A percentile compares a stretch with the other conserved stretches of the same genome.
phyloP scores from a whole-genome alignment of 2,888 invertebrate genomes.

The Andrena fulva region DNA sequence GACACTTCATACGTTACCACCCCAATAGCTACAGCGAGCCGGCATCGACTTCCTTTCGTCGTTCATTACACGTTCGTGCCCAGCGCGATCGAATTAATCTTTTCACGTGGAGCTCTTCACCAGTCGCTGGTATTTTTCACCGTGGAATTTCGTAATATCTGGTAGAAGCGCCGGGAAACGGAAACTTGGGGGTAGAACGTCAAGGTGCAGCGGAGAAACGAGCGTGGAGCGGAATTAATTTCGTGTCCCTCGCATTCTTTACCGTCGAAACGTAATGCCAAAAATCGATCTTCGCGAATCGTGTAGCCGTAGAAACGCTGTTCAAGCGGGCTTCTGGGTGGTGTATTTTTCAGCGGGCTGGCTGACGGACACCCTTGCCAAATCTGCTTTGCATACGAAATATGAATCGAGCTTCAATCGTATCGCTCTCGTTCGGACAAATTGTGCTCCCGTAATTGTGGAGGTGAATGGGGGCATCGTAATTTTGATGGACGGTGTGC shows the following conservation, averaged over 20 bases:
- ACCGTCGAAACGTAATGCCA: slow-evolving; percentile 45
- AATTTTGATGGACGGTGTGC: background rate
- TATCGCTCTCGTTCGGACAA: slow-evolving; percentile 19
- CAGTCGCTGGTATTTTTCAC: slow-evolving; percentile 1
- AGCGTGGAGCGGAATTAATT: slow-evolving; percentile 45
- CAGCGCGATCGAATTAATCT: slow-evolving; percentile 4
- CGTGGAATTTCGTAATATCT: slow-evolving; percentile 36
- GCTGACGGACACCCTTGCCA: background rate
- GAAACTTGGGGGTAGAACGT: slow-evolving; percentile 14
- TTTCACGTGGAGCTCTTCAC: background rate
- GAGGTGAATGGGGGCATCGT: background rate
- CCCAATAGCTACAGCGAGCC: background rate
- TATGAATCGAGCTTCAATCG: slow-evolving; percentile 15
- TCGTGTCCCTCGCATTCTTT: slow-evolving; percentile 43
- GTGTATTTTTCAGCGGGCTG: slow-evolving; percentile 30
- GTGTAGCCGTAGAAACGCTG: slow-evolving; percentile 4
- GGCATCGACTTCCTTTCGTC: background rate
- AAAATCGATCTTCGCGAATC: slow-evolving; percentile 45
- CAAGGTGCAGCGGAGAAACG: slow-evolving; percentile 9
- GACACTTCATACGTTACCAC: background rate
- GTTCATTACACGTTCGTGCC: slow-evolving; percentile 1
- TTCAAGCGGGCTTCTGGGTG: background rate
- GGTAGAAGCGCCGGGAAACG: background rate
- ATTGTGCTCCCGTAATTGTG: background rate
- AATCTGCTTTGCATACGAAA: slow-evolving; percentile 21